Percentiles rank a stretch among this genome's conserved stretches.
phyloP scores from a whole-genome alignment of 2,888 invertebrate genomes.

The Drosophila melanocephala region DNA sequence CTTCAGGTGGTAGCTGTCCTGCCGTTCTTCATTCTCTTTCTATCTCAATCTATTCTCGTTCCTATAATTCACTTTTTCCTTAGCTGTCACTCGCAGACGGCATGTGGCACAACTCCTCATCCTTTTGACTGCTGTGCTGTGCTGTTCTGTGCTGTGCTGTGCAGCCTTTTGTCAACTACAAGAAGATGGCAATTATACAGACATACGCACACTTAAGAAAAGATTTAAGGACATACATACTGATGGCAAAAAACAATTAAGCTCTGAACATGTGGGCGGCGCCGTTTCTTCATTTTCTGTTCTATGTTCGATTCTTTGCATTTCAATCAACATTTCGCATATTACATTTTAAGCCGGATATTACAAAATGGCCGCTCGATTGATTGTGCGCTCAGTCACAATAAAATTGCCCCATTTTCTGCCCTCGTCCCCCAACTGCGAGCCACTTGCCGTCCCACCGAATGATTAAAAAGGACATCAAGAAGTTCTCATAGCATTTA shows the following conservation, averaged over 20 bases:
- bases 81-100: conserved; percentile 82
- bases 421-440: neutral
- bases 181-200: conserved; percentile 39
- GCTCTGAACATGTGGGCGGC: conserved; percentile 50
- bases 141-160: neutral
- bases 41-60: conserved; percentile 41
- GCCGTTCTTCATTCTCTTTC: conserved; percentile 4
- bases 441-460: neutral
- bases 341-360: conserved; percentile 78
- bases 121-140: conserved; percentile 14
- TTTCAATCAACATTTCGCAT: conserved; percentile 63
- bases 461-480: conserved; percentile 34
- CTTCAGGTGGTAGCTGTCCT: conserved; percentile 33
- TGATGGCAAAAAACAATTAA: conserved; percentile 65
- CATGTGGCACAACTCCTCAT: neutral
- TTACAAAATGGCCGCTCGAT: conserved; percentile 69
- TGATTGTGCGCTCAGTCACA: conserved; percentile 60
- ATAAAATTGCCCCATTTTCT: conserved; percentile 50
- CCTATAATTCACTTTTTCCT: conserved; percentile 60
- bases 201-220: conserved; percentile 15
- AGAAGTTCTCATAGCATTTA: conserved; percentile 27
- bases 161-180: conserved; percentile 32
- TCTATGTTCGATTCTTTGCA: conserved; percentile 18
- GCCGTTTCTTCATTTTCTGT: conserved; percentile 5
- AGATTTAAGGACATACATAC: neutral